Evolutionary conservation across 2,888 invertebrate genomes (phyloP).

Genomic region (Idaea dimidiata): DNA sequence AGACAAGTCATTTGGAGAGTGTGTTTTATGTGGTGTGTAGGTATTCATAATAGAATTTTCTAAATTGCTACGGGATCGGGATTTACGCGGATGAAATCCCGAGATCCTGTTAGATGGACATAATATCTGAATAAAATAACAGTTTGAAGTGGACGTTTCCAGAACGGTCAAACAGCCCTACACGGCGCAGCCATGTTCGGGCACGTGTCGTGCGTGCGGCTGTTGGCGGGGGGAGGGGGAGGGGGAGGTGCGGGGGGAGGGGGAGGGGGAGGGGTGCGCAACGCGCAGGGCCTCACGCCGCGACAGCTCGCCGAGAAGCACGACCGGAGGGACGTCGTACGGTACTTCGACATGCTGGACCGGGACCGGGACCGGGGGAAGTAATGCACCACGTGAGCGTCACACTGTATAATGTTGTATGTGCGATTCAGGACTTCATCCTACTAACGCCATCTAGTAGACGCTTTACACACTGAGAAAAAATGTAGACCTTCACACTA

Average conservation of each 20-base stretch:
- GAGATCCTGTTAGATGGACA: too few species aligned
- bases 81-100: too few species aligned
- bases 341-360: conserved; percentile 42
- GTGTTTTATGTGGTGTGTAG: too few species aligned
- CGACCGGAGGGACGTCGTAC: conserved; percentile 73
- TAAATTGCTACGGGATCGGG: too few species aligned
- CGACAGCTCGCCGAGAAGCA: conserved; percentile 81
- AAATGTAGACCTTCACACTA: neutral
- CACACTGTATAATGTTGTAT: neutral
- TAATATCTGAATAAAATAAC: too few species aligned
- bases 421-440: neutral
- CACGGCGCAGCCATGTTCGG: conserved; percentile 96
- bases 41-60: too few species aligned
- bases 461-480: neutral
- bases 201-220: conserved; percentile 83
- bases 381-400: neutral
- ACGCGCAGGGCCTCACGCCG: conserved; percentile 80
- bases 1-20: too few species aligned
- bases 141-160: conserved; percentile 10
- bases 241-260: too few species aligned
- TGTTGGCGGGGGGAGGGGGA: conserved; percentile 65
- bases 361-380: neutral
- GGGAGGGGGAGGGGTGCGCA: too few species aligned
- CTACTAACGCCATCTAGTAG: neutral
- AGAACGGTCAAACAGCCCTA: conserved; percentile 96